These are phyloP conservation scores for Parnassius glacialis DNA, from an alignment of 2,888 invertebrate species.

Conservation along the genomic window DNA sequence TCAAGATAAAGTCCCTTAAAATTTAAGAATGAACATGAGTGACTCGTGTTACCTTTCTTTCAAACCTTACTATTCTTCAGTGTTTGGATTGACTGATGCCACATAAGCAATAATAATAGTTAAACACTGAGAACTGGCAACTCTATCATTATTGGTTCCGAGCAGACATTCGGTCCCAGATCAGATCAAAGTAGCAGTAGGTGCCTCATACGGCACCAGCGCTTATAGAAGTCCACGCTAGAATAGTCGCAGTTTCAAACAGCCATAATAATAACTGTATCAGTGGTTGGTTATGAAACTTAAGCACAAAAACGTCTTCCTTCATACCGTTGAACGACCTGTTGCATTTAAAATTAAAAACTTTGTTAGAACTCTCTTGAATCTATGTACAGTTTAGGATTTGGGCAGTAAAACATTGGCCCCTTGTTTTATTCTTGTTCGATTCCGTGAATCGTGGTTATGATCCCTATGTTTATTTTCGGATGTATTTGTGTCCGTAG, in stretches of 20 bases:
- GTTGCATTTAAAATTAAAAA: conserved; percentile 72
- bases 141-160: conserved; percentile 46
- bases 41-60: conserved; percentile 53
- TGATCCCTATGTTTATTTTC: conserved; percentile 78
- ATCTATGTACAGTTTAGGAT: conserved; percentile 76
- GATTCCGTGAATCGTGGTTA: conserved; percentile 80
- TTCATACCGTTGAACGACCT: conserved; percentile 77
- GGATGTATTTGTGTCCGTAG: conserved; percentile 78
- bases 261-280: conserved; percentile 46
- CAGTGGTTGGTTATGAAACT: conserved; percentile 52
- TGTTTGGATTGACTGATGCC: conserved; percentile 32
- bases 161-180: conserved; percentile 43
- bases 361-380: conserved; percentile 73
- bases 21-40: conserved; percentile 49
- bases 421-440: conserved; percentile 75
- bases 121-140: conserved; percentile 38
- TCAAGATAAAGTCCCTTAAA: conserved; percentile 54
- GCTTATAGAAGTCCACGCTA: conserved; percentile 55
- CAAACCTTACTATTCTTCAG: conserved; percentile 40
- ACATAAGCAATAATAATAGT: conserved; percentile 21
- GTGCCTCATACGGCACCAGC: conserved; percentile 47
- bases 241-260: conserved; percentile 57
- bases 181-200: conserved; percentile 51
- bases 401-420: conserved; percentile 69
- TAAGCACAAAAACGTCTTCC: conserved; percentile 80